Conservation (phyloP, 2,113 vertebrate genomes). For the Microcebus griseorufus region DNA sequence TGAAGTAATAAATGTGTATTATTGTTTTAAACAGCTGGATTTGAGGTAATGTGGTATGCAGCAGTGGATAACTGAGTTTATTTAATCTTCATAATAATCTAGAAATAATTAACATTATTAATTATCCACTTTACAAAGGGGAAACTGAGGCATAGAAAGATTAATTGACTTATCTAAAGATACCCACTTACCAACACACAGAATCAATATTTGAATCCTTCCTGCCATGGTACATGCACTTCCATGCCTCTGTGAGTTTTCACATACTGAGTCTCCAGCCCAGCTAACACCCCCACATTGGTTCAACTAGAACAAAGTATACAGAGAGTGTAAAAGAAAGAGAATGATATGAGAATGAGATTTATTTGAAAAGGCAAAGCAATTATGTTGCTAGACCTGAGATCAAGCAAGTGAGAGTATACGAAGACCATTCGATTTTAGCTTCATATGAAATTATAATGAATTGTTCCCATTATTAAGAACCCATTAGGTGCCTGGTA, state of each 20-base stretch:
- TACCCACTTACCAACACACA: not conserved
- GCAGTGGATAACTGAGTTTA: not conserved
- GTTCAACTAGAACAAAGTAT: not conserved
- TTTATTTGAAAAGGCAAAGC: not conserved
- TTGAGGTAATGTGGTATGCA: not conserved
- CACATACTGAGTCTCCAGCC: not conserved
- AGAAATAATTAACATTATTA: not conserved
- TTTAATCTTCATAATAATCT: not conserved
- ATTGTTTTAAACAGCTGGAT: not conserved
- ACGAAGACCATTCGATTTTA: not conserved
- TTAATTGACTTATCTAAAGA: not conserved
- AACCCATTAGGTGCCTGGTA: not conserved
- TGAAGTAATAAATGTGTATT: not conserved
- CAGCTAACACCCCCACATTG: not conserved
- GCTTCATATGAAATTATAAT: not conserved
- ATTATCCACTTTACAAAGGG: not conserved
- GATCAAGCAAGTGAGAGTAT: not conserved
- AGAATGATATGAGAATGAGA: not conserved
- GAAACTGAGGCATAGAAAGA: not conserved
- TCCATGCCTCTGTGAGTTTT: not conserved
- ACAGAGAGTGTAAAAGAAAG: not conserved
- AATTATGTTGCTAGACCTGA: not conserved
- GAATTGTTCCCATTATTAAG: not conserved
- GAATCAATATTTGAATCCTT: not conserved
- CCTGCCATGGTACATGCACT: accelerated